A percentile compares a stretch with the other conserved stretches of the same genome.
These are phyloP conservation scores for Ascaphus truei DNA, from an alignment of 2,113 vertebrate genomes.

Conservation along the genomic window DNA sequence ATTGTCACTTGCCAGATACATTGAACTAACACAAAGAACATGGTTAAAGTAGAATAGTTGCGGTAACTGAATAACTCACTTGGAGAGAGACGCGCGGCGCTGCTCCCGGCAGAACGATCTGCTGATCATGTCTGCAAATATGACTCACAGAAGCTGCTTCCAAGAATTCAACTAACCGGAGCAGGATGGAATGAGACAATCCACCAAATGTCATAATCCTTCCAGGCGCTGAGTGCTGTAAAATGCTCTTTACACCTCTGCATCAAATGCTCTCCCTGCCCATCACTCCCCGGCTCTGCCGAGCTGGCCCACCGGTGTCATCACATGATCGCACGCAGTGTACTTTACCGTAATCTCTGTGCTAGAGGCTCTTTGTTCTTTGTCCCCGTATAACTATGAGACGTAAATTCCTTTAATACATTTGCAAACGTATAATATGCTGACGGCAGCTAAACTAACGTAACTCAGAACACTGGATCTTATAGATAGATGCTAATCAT, in stretches of 20 bases:
- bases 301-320: slow-evolving; percentile 53
- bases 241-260: slow-evolving; percentile 57
- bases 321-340: slow-evolving; percentile 48
- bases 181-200: slow-evolving; percentile 53
- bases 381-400: neutral
- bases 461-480: no score
- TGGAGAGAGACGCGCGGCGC: slow-evolving; percentile 63
- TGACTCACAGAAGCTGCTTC: slow-evolving; percentile 41
- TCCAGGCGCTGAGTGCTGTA: slow-evolving; percentile 40
- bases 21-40: no score
- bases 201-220: slow-evolving; percentile 55
- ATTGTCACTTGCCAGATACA: no score
- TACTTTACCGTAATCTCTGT: slow-evolving; percentile 67
- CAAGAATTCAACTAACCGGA: slow-evolving; percentile 49
- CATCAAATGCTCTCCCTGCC: slow-evolving; percentile 56
- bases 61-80: slow-evolving; percentile 61
- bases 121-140: slow-evolving; percentile 65
- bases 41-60: no score
- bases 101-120: slow-evolving; percentile 62
- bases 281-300: slow-evolving; percentile 41
- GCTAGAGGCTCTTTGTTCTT: slow-evolving; percentile 56
- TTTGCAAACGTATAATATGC: neutral
- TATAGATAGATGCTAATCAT: no score
- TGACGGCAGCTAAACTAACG: slow-evolving; percentile 24
- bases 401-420: slow-evolving; percentile 21